Evolutionary conservation across 2,888 invertebrate genomes (phyloP), one percentile per base, ranked within the genome.

Genomic region (Cephus runcator): DNA sequence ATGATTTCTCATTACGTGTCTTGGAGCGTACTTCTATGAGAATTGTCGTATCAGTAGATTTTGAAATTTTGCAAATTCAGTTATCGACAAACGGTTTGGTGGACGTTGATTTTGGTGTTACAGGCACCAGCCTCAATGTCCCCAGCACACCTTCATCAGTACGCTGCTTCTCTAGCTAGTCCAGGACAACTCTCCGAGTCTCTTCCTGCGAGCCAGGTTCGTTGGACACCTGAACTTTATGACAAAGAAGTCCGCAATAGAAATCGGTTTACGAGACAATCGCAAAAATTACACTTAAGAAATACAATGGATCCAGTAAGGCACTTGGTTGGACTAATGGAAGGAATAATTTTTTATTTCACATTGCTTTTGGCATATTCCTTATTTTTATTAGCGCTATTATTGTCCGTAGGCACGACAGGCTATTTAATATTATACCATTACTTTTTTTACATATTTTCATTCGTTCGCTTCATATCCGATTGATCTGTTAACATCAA

Each of bases 111-210:
- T 83, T 89, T 87, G 90, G 87, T 90, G 90, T 86, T 88, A 90
- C 93, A 97, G 96, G 97, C 97, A 91, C 97, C 97, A 88, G 97
- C 97, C 92, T 96, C 96, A 91, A 97, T 97, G 96, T 97, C 97
- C 83, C 96, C 97, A 86, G 96, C 97, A 91, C 97, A 96, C 93
- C 94, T 95, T 91, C 95, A 95, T 92, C 95, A 95, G 92, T 95
- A 95, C 90, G 93, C 93, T 87, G 93, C 93, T 84, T 91, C 92
- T 79, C 87, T 92, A 87, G 89, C 89, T 89, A 92, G 92, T 89
- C 92, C 92, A 78, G 92, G 92, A 88, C 93, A 94, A 92, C 93
- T 94, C 88, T 95, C 95, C 87, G 96, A 96, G 93, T 95, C 95
- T 89, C 95, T 96, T 92, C 96, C 96, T 88, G 93, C 95, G 91